These are phyloP conservation scores for Eupeodes corollae DNA, from an alignment of 1,140 invertebrate species.

Conservation along the genomic window DNA sequence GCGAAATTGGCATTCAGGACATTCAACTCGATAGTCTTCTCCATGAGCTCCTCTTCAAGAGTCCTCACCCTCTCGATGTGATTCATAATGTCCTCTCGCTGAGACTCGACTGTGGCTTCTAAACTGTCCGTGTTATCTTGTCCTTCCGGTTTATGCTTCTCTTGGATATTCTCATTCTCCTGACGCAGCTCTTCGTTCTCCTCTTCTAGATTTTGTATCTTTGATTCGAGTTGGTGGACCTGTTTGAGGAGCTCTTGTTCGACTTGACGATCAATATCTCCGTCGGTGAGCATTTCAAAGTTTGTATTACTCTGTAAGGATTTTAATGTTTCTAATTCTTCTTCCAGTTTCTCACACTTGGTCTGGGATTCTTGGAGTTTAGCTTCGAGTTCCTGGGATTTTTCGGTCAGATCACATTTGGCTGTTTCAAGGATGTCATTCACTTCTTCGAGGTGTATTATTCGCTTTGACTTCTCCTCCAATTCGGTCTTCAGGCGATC, in stretches of 20 bases:
- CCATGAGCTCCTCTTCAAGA: constrained; percentile 42
- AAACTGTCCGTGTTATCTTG: constrained; percentile 36
- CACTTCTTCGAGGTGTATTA: constrained; percentile 40
- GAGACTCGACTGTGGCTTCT: constrained; percentile 40
- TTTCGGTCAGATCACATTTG: constrained; percentile 45
- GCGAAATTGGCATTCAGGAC: constrained; percentile 36
- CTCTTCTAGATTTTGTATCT: constrained; percentile 21
- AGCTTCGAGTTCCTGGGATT: constrained; percentile 44
- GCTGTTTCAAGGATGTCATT: constrained; percentile 42
- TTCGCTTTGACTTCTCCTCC: constrained; percentile 8
- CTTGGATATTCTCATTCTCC: constrained; percentile 11
- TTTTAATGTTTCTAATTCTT: constrained; percentile 17
- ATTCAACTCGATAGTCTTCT: constrained; percentile 41
- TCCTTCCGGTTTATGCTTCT: neutral
- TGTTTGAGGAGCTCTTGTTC: constrained; percentile 30
- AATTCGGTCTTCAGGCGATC: neutral
- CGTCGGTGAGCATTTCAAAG: neutral
- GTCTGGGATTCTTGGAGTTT: constrained; percentile 37
- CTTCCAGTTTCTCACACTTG: constrained; percentile 26
- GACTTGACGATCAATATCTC: constrained; percentile 16
- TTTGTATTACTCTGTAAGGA: neutral
- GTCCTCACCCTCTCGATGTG: constrained; percentile 21
- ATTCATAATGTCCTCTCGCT: constrained; percentile 39
- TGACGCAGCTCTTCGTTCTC: constrained; percentile 13
- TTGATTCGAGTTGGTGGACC: neutral